Evolutionary conservation across 2,888 invertebrate genomes (phyloP).

Genomic region (Lagria hirta): DNA sequence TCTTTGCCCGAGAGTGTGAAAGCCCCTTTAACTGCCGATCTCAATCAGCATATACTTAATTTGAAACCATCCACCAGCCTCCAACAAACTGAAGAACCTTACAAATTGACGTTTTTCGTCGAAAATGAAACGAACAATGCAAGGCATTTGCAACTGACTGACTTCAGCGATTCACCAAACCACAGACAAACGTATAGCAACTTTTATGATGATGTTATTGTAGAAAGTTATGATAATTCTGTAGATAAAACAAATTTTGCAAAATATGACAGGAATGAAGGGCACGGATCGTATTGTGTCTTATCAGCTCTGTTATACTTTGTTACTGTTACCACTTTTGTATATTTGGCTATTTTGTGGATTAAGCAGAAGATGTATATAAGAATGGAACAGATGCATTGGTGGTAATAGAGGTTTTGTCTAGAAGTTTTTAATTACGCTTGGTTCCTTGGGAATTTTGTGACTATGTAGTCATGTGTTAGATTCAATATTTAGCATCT

Average conservation of each 20-base stretch:
- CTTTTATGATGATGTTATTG: slow-evolving; percentile 45
- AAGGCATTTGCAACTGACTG: slow-evolving; percentile 37
- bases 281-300: slow-evolving; percentile 50
- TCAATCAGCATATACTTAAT: slow-evolving; percentile 40
- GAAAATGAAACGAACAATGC: slow-evolving; percentile 41
- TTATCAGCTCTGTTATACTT: slow-evolving; percentile 53
- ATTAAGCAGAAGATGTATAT: slow-evolving; percentile 52
- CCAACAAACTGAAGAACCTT: slow-evolving; percentile 40
- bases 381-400: slow-evolving; percentile 52
- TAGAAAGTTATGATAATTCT: slow-evolving; percentile 47
- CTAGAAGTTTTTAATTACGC: slow-evolving; percentile 1
- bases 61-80: slow-evolving; percentile 37
- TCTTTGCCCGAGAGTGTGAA: slow-evolving; percentile 25
- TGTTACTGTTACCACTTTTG: slow-evolving; percentile 52
- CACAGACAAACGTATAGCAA: slow-evolving; percentile 27
- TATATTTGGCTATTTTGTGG: slow-evolving; percentile 52
- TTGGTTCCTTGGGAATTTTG: neutral
- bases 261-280: slow-evolving; percentile 30
- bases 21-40: slow-evolving; percentile 32
- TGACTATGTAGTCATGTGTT: slow-evolving; percentile 19
- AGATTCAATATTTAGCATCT: slow-evolving; percentile 26
- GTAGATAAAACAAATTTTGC: slow-evolving; percentile 30
- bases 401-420: slow-evolving; percentile 46
- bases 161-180: slow-evolving; percentile 31
- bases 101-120: slow-evolving; percentile 50